Conservation (phyloP, 2,113 vertebrate genomes). For the Notothenia coriiceps region DNA sequence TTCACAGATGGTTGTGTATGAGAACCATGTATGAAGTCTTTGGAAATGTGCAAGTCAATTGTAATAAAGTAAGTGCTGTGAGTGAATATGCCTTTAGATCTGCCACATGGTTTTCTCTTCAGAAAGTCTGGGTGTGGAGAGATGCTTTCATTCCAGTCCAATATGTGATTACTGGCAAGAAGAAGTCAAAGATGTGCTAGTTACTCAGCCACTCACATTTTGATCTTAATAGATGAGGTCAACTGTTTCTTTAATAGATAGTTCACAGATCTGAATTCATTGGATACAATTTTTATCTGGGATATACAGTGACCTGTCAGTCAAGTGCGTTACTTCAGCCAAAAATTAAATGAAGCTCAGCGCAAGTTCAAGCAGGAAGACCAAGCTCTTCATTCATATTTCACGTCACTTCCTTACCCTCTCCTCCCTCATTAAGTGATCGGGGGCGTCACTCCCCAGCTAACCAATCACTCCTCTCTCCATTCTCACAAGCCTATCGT, state of each 20-base stretch:
- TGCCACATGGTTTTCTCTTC: constrained; percentile 10
- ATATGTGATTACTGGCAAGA: constrained; percentile 1
- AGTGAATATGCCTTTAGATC: background rate
- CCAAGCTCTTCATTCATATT: too few relatives aligned
- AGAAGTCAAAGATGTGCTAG: background rate
- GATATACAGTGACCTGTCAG: background rate
- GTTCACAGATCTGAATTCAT: background rate
- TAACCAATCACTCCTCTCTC: too few relatives aligned
- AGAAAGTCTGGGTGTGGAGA: background rate
- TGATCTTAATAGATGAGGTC: background rate
- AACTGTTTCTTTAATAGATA: background rate
- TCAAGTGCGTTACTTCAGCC: background rate
- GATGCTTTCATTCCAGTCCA: background rate
- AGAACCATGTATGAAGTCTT: constrained; percentile 9
- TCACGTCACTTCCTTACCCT: too few relatives aligned
- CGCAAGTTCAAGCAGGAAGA: too few relatives aligned
- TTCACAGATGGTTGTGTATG: constrained; percentile 21
- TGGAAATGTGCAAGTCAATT: constrained; percentile 2
- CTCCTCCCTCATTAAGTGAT: too few relatives aligned
- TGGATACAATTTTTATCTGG: background rate
- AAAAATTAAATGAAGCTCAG: background rate
- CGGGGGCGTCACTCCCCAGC: too few relatives aligned
- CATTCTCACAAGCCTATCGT: too few relatives aligned
- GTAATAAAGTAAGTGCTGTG: background rate
- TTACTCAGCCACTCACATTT: background rate